Base-by-base conservation (phyloP, 2,113 vertebrate species). In the Neolamprologus kungweensis region DNA sequence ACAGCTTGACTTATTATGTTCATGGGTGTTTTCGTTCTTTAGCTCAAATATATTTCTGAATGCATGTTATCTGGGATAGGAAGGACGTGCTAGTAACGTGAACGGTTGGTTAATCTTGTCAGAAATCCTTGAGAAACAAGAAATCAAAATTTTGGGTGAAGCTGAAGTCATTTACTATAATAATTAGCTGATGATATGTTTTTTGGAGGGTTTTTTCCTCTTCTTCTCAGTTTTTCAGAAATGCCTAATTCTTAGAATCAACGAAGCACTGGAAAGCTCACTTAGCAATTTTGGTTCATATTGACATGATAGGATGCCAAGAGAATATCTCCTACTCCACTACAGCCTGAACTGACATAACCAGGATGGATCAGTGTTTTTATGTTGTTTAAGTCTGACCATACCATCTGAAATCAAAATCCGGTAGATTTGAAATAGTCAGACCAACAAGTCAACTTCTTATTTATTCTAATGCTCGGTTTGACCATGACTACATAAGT, bases 131-230 rank as follows among this genome's bases (percentile, higher is more conserved):
- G 17, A 65, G 31, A n/a, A 65, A 37, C 10, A 37, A 65, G 31
- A 65, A 37, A 65, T 63, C 9, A 5, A 47, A 73, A 16, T 21
- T 42, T 71, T 21, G 7, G n/a, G 68, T 0, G 3, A 26, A 28
- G 8, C 40, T 75, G 23, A 47, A 75, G 6, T 47, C 23, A 28
- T 73, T 23, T 45, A 28, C 40, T 47, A 10, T 9, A 75, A 26
- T 10, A 75, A 45, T 45, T 26, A 73, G 14, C 9, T 73, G 23
- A 45, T 45, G 6, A 17, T 42, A 28, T 75, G 9, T 1, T 19
- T 16, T 75, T 19, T 7, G 28, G 31, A 1, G 6, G 1, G 0
- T 31, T 71, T 1, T 45, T 26, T 23, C 5, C 3, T 45, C 21
- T 42, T 16, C n/a, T 45, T 45, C 37, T 73, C 37, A 26, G 37